Base-by-base conservation (phyloP, 2,888 invertebrate genomes). In the Nomada fucata region DNA sequence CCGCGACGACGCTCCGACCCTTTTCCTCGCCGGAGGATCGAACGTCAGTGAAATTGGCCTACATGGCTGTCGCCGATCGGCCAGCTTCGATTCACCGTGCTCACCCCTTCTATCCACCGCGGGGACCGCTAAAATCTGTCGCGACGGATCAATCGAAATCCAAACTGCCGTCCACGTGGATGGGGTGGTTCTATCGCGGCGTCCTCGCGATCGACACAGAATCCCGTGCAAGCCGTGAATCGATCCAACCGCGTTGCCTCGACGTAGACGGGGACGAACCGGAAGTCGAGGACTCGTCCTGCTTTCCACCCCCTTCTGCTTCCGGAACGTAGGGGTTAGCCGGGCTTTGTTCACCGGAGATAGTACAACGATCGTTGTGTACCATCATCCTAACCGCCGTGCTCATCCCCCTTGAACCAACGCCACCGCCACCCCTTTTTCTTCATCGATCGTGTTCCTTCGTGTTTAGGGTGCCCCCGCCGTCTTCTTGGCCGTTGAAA, bases 371-470 rank as follows among this genome's bases (percentile, higher is more conserved):
- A 89, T 89, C 89, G 36, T 36, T 83, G 81, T 83, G 79, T 81
- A 74, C 89, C 85, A 87, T 90, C 89, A 83, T 88, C 83, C 79
- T 88, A 89, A 89, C 89, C 88, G 79, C 82, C 87, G 67, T 77
- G 63, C 74, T 69, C 76, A 52, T 78, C 47, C 52, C 64, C 52
- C 70, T 20, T 29, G 26, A 29, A n/a, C 23, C 4, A 20, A 23
- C 50, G 26, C 53, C 44, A 15, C 10, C 10, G 9, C 57, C 23
- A 23, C 23, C 23, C 26, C 13, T 13, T 60, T 60, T 18, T 7
- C 36, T 18, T 15, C 59, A 18, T 67, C 74, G 83, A 86, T 81
- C 84, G 76, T 76, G 76, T 82, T 76, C 61, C 55, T 75, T 42
- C 68, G 61, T 71, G 73, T 61, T 71, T 61, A 18, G 59, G 69